Evolutionary conservation across 2,113 vertebrate species (phyloP), one percentile per base, ranked within the genome.

Genomic region (Suncus etruscus): DNA sequence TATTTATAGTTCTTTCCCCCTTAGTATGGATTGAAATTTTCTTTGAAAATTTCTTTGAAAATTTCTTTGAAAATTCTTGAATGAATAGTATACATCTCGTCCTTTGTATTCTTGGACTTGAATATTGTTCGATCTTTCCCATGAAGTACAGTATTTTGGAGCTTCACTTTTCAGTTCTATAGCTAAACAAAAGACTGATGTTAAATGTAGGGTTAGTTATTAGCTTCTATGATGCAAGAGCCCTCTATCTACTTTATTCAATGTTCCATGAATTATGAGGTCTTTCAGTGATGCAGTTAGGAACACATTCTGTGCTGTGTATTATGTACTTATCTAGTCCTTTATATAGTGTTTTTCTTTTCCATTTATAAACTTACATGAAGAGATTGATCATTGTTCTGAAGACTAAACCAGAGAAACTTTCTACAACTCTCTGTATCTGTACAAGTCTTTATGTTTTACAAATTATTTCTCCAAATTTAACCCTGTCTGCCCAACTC

Each of bases 101-200:
- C 16, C 58, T 20, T 61, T 61, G 15, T 20, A 16, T 18, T 20
- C 58, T 61, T 61, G 58, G 15, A 87, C 1, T 73, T 81, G 8
- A 83, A 9, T 66, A 66, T 66, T 66, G 29, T 29, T 66, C 8
- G 29, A 27, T 61, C 18, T 61, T 8, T 61, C 58, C 3, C 70
- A 31, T 51, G 87, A 90, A 85, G 8, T 79, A 51, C 86, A n/a
- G 66, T 31, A 32, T 85, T 93, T 94, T 61, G 24, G 74, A n/a
- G 12, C 31, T 3, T 74, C 93, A 25, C 24, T 85, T 78, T 92
- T 79, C 65, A 27, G 15, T 70, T 73, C 73, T 85, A 8, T 68
- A 45, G 29, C 0, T 74, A 11, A 31, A 32, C 3, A 72, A n/a
- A 24, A 72, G 25, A 72, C 22, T 18, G 11, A 51, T 63, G 29